Conservation (phyloP, 1,140 invertebrate genomes). For the Philaenus spumarius region DNA sequence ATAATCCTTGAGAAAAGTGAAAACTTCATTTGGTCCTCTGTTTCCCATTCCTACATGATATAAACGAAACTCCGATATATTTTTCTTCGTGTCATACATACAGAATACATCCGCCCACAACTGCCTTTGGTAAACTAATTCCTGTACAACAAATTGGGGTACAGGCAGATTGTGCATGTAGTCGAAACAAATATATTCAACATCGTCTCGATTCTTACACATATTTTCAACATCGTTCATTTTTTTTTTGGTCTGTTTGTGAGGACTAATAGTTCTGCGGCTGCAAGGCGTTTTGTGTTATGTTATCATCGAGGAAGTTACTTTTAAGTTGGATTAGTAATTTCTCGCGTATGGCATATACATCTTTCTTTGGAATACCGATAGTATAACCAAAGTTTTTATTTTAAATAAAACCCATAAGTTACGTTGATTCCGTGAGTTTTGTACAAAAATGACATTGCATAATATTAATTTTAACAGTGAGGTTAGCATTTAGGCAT, state of each 20-base stretch:
- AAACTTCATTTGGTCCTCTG: constrained; percentile 20
- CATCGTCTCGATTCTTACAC: constrained; percentile 29
- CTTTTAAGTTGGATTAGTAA: constrained; percentile 21
- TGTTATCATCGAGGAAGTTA: constrained; percentile 20
- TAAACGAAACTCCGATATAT: constrained; percentile 21
- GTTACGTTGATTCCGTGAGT: too few species aligned
- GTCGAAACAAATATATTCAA: constrained; percentile 26
- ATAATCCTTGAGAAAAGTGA: constrained; percentile 13
- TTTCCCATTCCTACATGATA: constrained; percentile 18
- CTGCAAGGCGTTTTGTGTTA: constrained; percentile 29
- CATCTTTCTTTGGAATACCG: constrained; percentile 25
- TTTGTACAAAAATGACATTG: constrained; percentile 8
- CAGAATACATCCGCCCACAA: constrained; percentile 20
- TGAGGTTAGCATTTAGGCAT: constrained; percentile 7
- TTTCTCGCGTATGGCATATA: constrained; percentile 18
- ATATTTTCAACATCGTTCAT: constrained; percentile 24
- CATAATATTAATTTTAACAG: constrained; percentile 9
- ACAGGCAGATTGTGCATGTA: constrained; percentile 27
- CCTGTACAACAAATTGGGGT: too few species aligned
- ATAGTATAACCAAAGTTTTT: constrained; percentile 28
- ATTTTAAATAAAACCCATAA: constrained; percentile 21
- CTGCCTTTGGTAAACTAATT: too few species aligned
- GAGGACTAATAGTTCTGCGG: constrained; percentile 30
- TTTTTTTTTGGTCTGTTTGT: constrained; percentile 25
- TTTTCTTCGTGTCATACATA: constrained; percentile 20